A percentile compares a stretch with the other conserved stretches of the same genome.
These are phyloP conservation scores for Rotaria magnacalcarata DNA, from an alignment of 2,888 invertebrate genomes.

Conservation along the genomic window DNA sequence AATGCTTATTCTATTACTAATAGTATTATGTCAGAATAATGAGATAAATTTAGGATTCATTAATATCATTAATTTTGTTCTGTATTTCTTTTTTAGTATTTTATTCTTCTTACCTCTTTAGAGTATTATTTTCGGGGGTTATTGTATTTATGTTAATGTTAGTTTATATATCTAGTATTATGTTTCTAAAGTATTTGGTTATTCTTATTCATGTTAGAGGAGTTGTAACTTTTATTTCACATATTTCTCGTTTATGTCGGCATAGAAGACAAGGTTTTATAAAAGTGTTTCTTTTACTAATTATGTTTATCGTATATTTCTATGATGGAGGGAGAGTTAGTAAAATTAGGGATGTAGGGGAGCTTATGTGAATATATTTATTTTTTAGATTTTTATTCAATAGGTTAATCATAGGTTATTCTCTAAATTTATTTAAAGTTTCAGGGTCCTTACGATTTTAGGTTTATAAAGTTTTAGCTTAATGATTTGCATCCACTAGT, in stretches of 20 bases:
- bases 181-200: neutral
- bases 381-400: neutral
- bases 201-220: neutral
- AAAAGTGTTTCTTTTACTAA: neutral
- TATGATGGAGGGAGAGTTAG: neutral
- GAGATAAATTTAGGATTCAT: neutral
- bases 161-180: neutral
- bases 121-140: neutral
- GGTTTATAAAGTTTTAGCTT: neutral
- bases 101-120: neutral
- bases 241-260: neutral
- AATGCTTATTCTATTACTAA: neutral
- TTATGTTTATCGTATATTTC: neutral
- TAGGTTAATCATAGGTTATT: neutral
- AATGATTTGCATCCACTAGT: slow-evolving; percentile 4
- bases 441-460: neutral
- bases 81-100: neutral
- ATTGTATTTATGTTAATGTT: neutral
- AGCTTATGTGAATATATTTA: neutral
- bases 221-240: neutral
- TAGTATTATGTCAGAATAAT: slow-evolving; percentile 5
- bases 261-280: neutral
- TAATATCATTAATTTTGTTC: neutral
- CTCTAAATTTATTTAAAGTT: neutral
- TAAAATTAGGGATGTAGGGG: neutral